These are phyloP conservation scores for Siniperca obscura DNA, from an alignment of 2,797 vertebrate genomes.

Conservation along the genomic window DNA sequence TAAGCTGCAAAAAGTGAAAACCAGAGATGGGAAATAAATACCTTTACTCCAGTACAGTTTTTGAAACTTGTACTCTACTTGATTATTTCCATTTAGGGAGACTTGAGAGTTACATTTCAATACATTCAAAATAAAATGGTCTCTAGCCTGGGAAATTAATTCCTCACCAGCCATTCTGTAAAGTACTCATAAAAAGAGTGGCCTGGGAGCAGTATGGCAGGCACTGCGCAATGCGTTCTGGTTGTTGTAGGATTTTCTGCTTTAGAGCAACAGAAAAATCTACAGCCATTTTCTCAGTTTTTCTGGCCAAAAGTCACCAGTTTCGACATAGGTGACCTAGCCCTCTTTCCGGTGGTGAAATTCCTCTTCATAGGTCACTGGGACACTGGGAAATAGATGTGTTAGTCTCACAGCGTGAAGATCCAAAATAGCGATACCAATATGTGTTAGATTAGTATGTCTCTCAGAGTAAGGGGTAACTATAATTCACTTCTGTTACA, in stretches of 20 bases:
- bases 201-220: background rate
- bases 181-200: background rate
- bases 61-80: background rate
- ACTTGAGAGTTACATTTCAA: too few relatives aligned
- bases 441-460: slow-evolving; percentile 13
- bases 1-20: slow-evolving; percentile 8
- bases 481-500: slow-evolving; percentile 32
- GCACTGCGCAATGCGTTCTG: background rate
- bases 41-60: background rate
- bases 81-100: background rate
- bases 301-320: too few relatives aligned
- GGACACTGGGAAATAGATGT: background rate
- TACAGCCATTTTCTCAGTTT: too few relatives aligned
- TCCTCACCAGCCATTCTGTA: background rate
- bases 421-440: slow-evolving; percentile 9
- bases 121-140: too few relatives aligned
- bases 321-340: background rate
- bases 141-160: background rate
- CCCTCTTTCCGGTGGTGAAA: background rate
- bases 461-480: slow-evolving; percentile 22
- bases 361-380: background rate
- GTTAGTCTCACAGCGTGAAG: slow-evolving; percentile 12
- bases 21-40: background rate
- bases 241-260: background rate
- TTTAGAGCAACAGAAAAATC: too few relatives aligned